Conservation (phyloP, 2,113 vertebrate species). For the Ceyx margarethae region DNA sequence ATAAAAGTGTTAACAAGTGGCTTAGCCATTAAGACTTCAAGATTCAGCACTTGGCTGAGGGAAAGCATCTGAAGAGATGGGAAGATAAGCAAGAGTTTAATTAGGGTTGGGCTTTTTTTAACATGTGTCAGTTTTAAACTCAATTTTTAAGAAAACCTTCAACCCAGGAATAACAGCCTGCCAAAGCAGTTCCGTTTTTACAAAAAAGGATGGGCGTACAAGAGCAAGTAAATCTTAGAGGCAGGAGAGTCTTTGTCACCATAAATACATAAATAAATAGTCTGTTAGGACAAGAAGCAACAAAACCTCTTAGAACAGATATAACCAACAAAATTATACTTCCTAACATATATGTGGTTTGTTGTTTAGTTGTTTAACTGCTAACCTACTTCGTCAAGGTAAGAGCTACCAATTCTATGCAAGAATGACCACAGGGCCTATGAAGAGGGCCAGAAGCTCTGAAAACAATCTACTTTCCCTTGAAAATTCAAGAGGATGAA, state of each 20-base stretch:
- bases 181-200: background rate
- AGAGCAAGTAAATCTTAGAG: background rate
- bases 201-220: background rate
- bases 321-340: background rate
- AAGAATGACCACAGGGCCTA: background rate
- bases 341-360: background rate
- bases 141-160: background rate
- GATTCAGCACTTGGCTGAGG: background rate
- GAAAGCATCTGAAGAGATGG: background rate
- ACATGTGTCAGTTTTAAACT: background rate
- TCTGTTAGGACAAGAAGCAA: background rate
- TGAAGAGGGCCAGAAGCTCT: background rate
- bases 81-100: background rate
- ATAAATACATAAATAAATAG: background rate
- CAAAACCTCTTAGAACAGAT: background rate
- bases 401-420: background rate
- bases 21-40: background rate
- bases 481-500: background rate
- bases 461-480: background rate
- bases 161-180: background rate
- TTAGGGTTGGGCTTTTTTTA: background rate
- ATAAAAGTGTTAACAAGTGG: background rate
- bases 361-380: background rate
- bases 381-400: background rate
- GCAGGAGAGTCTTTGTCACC: background rate